These are phyloP conservation scores for Trichacis sp. DNA, from an alignment of 2,888 invertebrate species.

Conservation along the genomic window DNA sequence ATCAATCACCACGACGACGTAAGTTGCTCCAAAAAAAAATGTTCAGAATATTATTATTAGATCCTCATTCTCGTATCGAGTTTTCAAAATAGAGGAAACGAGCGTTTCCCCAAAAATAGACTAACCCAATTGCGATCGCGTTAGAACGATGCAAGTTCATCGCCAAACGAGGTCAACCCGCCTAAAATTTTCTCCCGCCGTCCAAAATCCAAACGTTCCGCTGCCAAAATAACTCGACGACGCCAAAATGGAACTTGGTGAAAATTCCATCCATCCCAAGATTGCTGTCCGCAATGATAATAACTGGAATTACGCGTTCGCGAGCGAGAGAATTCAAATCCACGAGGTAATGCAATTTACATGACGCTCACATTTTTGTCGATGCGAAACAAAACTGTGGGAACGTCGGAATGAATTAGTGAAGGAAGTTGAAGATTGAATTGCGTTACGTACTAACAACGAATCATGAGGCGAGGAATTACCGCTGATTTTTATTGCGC, in stretches of 20 bases:
- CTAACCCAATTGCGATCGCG: not conserved
- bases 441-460: not conserved
- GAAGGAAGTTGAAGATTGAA: constrained; percentile 16
- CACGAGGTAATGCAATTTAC: not conserved
- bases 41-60: not conserved
- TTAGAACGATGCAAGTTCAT: not conserved
- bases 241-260: not conserved
- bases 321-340: not conserved
- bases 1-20: not conserved
- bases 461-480: constrained; percentile 11
- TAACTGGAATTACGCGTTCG: not conserved
- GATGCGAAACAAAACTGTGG: not conserved
- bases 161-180: not conserved
- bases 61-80: not conserved
- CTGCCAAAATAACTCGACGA: not conserved
- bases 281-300: not conserved
- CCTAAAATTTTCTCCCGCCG: not conserved
- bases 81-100: not conserved
- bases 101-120: not conserved
- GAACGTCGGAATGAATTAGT: not conserved
- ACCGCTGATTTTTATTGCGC: constrained; percentile 26
- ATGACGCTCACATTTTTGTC: not conserved
- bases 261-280: not conserved
- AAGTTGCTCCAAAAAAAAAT: not conserved
- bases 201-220: not conserved